phyloP scores from a whole-genome alignment of 2,888 invertebrate species.

The Scaptodrosophila latifasciaeformis region DNA sequence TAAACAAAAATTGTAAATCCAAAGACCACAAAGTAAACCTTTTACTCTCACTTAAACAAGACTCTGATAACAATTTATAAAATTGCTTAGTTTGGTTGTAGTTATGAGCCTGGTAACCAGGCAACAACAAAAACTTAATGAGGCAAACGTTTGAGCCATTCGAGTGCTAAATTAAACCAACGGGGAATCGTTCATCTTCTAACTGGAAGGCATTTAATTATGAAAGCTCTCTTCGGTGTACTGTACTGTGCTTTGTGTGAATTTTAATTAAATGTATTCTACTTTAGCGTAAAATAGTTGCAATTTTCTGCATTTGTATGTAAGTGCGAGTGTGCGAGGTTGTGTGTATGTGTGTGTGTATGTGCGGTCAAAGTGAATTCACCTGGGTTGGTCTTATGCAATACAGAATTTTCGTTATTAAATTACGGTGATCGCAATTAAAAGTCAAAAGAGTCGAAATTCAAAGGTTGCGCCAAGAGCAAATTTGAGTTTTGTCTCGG shows the following conservation, averaged over 20 bases:
- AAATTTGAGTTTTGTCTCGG: neutral
- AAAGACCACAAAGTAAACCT: no score
- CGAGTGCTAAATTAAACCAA: conserved; percentile 7
- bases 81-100: no score
- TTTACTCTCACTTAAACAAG: no score
- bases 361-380: conserved; percentile 16
- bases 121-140: conserved; percentile 32
- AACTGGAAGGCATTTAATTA: conserved; percentile 25
- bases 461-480: no score
- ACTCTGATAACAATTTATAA: no score
- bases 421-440: neutral
- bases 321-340: neutral
- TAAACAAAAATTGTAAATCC: no score
- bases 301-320: neutral
- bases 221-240: no score
- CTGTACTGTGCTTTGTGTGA: conserved; percentile 33
- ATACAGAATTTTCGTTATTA: neutral
- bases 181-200: conserved; percentile 29
- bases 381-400: conserved; percentile 23
- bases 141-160: conserved; percentile 17
- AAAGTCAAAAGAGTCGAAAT: neutral
- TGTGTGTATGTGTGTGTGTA: neutral
- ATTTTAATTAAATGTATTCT: conserved; percentile 45
- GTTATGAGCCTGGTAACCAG: neutral
- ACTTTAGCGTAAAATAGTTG: conserved; percentile 2